Evolutionary conservation across 2,113 vertebrate species (phyloP).

Genomic region (Corythornis vintsioides): DNA sequence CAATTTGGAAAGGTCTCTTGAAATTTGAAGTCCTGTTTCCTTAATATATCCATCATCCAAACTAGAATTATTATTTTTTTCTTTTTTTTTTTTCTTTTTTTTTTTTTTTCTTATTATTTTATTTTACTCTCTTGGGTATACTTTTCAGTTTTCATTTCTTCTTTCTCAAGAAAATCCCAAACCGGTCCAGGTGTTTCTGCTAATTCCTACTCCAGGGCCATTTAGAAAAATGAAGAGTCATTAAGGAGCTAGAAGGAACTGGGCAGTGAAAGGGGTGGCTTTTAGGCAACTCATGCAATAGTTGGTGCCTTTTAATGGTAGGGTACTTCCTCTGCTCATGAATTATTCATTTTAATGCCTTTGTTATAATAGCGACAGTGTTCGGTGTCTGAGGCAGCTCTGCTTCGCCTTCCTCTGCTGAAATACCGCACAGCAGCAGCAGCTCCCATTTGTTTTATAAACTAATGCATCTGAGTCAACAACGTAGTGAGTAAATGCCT

Average conservation of each 20-base stretch:
- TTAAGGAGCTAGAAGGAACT: constrained; percentile 38
- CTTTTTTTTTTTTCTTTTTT: too few species aligned
- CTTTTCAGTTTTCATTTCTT: constrained; percentile 2
- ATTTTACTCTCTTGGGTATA: too few species aligned
- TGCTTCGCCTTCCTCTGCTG: constrained; percentile 68
- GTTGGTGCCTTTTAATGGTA: constrained; percentile 56
- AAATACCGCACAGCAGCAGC: constrained; percentile 51
- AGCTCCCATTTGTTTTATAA: constrained; percentile 66
- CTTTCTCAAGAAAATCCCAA: background rate
- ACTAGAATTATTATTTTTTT: background rate
- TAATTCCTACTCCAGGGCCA: background rate
- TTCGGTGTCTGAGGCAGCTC: constrained; percentile 61
- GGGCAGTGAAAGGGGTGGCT: constrained; percentile 16
- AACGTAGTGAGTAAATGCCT: background rate
- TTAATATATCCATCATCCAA: background rate
- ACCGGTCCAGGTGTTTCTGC: background rate
- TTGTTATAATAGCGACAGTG: constrained; percentile 75
- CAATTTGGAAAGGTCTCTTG: background rate
- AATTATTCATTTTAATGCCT: constrained; percentile 77
- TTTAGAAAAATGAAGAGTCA: constrained; percentile 36
- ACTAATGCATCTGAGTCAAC: constrained; percentile 37
- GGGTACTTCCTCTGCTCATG: constrained; percentile 55
- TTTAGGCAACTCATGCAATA: constrained; percentile 48
- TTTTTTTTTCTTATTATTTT: background rate
- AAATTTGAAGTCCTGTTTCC: background rate